A percentile compares a stretch with the other conserved stretches of the same genome.
These are phyloP conservation scores for Caenorhabditis panamensis DNA, from an alignment of 2,888 invertebrate genomes.

Conservation along the genomic window DNA sequence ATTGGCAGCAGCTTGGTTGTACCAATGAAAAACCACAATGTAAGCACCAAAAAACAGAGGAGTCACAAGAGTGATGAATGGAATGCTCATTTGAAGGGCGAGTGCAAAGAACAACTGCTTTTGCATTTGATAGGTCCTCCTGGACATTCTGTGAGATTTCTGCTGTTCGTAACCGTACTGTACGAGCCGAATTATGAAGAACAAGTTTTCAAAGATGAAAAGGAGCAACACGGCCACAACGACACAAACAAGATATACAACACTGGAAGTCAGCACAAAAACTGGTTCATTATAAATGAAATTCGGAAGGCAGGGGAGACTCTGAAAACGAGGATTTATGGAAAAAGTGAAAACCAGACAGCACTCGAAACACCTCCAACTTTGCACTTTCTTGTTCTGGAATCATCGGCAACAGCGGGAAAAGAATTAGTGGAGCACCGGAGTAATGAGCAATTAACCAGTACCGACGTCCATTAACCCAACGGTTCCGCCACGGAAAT, in stretches of 20 bases:
- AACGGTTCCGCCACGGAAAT: not conserved
- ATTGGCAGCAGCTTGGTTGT: constrained; percentile 7
- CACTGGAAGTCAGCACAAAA: not conserved
- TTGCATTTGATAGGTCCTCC: not conserved
- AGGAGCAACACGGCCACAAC: too few relatives aligned
- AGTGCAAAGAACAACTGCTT: not conserved
- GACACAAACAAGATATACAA: too few relatives aligned
- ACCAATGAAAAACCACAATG: not conserved
- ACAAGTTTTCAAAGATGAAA: too few relatives aligned
- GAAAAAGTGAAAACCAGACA: too few relatives aligned
- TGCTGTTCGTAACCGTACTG: not conserved
- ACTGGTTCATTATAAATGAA: not conserved
- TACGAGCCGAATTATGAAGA: too few relatives aligned
- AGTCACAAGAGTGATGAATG: not conserved
- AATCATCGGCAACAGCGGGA: not conserved
- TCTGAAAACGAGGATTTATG: too few relatives aligned
- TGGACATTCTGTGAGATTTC: not conserved
- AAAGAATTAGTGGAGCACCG: not conserved
- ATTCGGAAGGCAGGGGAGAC: not conserved
- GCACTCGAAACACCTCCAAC: not conserved
- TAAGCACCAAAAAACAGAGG: not conserved
- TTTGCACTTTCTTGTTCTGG: constrained; percentile 14
- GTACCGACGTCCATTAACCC: not conserved
- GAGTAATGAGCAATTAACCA: not conserved
- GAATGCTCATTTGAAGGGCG: not conserved